A percentile compares a stretch with the other conserved stretches of the same genome.
Evolutionary conservation across 1,140 invertebrate species (phyloP).

Genomic region (Parasteatoda tepidariorum): DNA sequence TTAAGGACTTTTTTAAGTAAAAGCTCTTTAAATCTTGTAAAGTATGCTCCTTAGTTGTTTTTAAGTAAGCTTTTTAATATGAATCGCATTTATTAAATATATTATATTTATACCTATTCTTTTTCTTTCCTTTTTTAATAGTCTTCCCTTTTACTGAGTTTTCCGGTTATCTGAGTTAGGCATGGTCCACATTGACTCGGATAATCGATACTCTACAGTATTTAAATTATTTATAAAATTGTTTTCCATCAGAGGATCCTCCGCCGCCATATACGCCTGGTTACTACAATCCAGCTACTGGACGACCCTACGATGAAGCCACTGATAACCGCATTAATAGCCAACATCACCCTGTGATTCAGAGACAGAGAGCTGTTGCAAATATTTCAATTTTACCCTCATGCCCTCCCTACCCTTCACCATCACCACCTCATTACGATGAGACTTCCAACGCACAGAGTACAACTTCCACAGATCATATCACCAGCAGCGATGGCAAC

Average conservation of each 20-base stretch:
- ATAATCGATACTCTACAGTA: too few relatives aligned
- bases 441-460: background rate
- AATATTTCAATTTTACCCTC: constrained; percentile 23
- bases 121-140: too few relatives aligned
- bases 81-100: too few relatives aligned
- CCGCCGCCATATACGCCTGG: constrained; percentile 64
- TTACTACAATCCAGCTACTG: constrained; percentile 61
- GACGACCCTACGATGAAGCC: constrained; percentile 54
- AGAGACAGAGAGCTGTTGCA: constrained; percentile 39
- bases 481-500: background rate
- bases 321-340: constrained; percentile 58
- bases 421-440: constrained; percentile 32
- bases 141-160: too few relatives aligned
- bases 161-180: too few relatives aligned
- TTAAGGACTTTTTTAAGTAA: too few relatives aligned
- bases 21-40: too few relatives aligned
- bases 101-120: too few relatives aligned
- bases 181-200: too few relatives aligned
- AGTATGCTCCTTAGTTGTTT: too few relatives aligned
- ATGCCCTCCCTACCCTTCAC: constrained; percentile 43
- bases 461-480: background rate
- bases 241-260: constrained; percentile 61
- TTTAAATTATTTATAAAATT: too few relatives aligned
- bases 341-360: constrained; percentile 44
- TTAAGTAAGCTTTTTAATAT: too few relatives aligned